Conservation (phyloP, 2,888 invertebrate genomes). For the Thecophora atra region DNA sequence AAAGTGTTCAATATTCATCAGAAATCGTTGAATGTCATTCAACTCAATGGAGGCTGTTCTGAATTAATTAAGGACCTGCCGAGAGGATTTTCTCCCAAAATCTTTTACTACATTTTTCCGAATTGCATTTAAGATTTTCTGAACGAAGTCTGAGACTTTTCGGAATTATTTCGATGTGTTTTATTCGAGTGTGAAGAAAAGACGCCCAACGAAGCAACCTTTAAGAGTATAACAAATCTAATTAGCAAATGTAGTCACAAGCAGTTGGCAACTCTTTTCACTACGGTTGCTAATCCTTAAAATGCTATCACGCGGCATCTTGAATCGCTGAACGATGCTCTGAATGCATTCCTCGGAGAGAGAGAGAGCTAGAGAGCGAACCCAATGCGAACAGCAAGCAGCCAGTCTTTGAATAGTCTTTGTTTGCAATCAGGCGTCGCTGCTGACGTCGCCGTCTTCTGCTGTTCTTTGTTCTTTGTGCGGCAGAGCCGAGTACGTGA, state of each 20-base stretch:
- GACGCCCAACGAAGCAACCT: conserved; percentile 7
- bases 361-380: neutral
- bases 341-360: neutral
- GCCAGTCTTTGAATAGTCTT: neutral
- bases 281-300: neutral
- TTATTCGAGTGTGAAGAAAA: neutral
- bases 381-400: conserved; percentile 7
- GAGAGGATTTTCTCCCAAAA: neutral
- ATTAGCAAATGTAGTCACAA: neutral
- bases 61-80: neutral
- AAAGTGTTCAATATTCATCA: no score
- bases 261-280: neutral
- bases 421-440: neutral
- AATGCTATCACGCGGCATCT: neutral
- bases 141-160: no score
- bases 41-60: no score
- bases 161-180: neutral
- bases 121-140: conserved; percentile 12
- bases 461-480: neutral
- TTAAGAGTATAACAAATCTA: neutral
- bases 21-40: no score
- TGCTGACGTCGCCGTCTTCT: neutral
- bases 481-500: conserved; percentile 41
- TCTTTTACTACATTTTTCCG: conserved; percentile 7
- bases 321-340: neutral